A percentile compares a stretch with the other conserved stretches of the same genome.
Evolutionary conservation across 1,140 invertebrate species (phyloP).

Genomic region (Arctopsyche grandis): DNA sequence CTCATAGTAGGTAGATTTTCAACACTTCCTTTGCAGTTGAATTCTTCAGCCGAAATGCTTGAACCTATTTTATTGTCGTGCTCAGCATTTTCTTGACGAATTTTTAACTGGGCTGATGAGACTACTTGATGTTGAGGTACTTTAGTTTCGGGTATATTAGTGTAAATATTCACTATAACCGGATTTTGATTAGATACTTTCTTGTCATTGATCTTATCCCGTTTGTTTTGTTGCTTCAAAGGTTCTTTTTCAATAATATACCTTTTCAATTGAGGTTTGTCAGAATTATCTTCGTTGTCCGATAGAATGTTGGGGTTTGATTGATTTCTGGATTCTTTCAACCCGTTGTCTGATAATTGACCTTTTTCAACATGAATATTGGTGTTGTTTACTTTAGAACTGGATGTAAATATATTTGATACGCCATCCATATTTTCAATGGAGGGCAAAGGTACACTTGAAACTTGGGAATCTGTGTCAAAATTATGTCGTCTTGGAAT

Average conservation of each 20-base stretch:
- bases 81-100: slow-evolving; percentile 55
- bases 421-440: slow-evolving; percentile 69
- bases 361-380: slow-evolving; percentile 77
- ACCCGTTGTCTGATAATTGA: slow-evolving; percentile 62
- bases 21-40: slow-evolving; percentile 59
- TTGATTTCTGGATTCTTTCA: slow-evolving; percentile 61
- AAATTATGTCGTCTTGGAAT: slow-evolving; percentile 72
- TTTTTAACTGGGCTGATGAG: slow-evolving; percentile 59
- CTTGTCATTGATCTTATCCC: slow-evolving; percentile 54
- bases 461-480: slow-evolving; percentile 70
- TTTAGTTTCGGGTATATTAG: slow-evolving; percentile 76
- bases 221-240: slow-evolving; percentile 55
- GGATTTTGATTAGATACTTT: slow-evolving; percentile 56
- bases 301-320: slow-evolving; percentile 73
- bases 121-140: slow-evolving; percentile 70
- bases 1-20: slow-evolving; percentile 63
- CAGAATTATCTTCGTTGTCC: slow-evolving; percentile 65
- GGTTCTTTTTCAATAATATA: slow-evolving; percentile 58
- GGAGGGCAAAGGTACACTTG: slow-evolving; percentile 63
- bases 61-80: slow-evolving; percentile 56
- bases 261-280: slow-evolving; percentile 62
- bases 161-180: slow-evolving; percentile 78
- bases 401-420: slow-evolving; percentile 72
- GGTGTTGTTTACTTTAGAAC: slow-evolving; percentile 80
- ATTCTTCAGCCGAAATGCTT: slow-evolving; percentile 62